Evolutionary conservation across 1,140 invertebrate species (phyloP), one percentile per base, ranked within the genome.

Genomic region (Rhyzopertha dominica): DNA sequence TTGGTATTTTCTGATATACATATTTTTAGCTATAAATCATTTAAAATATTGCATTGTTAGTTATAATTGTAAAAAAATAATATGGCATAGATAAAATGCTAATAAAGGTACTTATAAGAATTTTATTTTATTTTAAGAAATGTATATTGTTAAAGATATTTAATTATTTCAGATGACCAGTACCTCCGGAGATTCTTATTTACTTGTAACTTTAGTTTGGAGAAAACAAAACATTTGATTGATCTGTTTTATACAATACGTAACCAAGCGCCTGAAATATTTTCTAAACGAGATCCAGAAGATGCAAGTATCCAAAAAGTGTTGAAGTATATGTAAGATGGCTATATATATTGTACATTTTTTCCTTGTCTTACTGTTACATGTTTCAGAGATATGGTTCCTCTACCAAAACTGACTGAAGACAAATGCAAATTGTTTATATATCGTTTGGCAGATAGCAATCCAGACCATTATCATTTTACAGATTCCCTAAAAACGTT

Each of bases 401-500:
- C 77, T 7, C 57, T 81, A 16, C 78, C 78, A 0, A 67, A 74
- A 48, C 37, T 54, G 35, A 54, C 62, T 12, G 30, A 47, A 28
- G 51, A 58, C 16, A 65, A 56, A 5, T 49, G 59, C 20, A 63
- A 63, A 47, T 36, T 53, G 23, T 77, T 78, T 38, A 67, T 80
- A 9, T 80, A 78, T 53, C 75, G 80, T 4, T 59, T 87, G 8
- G 68, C 63, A 26, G 76, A 81, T 42, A 68, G 70, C 13, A 74
- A 80, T 28, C 65, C 80, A 4, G 74, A 76, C 20, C 62, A 80
- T 47, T 86, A 82, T 54, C 71, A 77, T 54, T 82, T 84, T 54
- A 73, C 76, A 25, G 79, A 84, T 45, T 71, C 73, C 1, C 71
- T 84, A 10, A 84, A 83, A 64, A 70, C 81, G 1, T 77, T 84